These are phyloP conservation scores for Muntiacus muntjak DNA, from an alignment of 2,113 vertebrate species.

Conservation along the genomic window DNA sequence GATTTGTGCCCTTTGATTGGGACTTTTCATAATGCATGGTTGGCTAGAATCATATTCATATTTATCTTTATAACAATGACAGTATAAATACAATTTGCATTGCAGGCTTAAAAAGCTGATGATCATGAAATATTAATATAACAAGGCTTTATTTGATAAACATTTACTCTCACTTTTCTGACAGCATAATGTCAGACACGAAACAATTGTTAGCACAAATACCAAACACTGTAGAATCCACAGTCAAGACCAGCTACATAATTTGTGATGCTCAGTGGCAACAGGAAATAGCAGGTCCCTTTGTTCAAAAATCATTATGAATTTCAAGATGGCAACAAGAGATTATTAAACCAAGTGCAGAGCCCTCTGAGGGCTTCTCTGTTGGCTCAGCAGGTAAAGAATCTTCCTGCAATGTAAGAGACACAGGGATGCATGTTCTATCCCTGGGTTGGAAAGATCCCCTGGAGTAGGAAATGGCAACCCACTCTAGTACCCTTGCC, in stretches of 20 bases:
- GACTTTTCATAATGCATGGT: background rate
- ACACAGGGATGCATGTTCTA: background rate
- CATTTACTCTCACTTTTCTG: background rate
- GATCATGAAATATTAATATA: background rate
- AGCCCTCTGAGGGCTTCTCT: background rate
- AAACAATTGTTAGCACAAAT: background rate
- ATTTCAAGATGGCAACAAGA: background rate
- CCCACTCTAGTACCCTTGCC: background rate
- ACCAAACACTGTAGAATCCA: background rate
- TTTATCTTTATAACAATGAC: background rate
- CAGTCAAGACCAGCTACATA: background rate
- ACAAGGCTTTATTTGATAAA: background rate
- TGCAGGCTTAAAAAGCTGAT: background rate
- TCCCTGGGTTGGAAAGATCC: background rate
- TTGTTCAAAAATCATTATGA: background rate
- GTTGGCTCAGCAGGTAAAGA: background rate
- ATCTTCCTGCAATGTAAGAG: background rate
- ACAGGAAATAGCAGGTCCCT: background rate
- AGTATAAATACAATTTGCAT: background rate
- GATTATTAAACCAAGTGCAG: background rate
- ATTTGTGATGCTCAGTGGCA: background rate
- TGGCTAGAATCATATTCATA: background rate
- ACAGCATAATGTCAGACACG: background rate
- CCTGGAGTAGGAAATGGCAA: background rate
- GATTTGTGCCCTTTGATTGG: background rate